Percentiles rank a stretch among this genome's conserved stretches.
Evolutionary conservation across 2,113 vertebrate species (phyloP).

Genomic region (Heptranchias perlo): DNA sequence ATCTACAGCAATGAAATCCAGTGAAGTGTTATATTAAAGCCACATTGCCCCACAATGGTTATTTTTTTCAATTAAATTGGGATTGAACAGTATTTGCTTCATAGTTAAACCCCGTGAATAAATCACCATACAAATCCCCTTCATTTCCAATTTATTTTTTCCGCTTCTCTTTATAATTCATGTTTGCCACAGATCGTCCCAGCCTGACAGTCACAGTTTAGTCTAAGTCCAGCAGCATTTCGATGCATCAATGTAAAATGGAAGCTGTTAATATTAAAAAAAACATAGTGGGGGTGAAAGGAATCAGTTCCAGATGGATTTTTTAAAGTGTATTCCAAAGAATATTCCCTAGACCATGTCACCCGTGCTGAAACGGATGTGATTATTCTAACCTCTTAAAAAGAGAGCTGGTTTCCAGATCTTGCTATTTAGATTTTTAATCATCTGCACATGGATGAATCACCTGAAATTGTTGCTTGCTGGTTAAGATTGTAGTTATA

Average conservation of each 20-base stretch:
- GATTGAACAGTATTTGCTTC: constrained; percentile 18
- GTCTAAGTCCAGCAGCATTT: not conserved
- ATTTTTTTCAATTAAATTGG: constrained; percentile 29
- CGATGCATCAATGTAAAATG: not conserved
- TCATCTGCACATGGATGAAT: not conserved
- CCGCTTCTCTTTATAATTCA: not conserved
- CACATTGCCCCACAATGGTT: constrained; percentile 16
- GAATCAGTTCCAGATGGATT: not conserved
- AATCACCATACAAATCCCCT: constrained; percentile 22
- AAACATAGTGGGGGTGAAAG: not conserved
- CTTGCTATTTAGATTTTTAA: not conserved
- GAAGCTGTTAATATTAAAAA: not conserved
- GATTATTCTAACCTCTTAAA: not conserved
- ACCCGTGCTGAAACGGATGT: not conserved
- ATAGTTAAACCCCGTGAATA: constrained; percentile 3
- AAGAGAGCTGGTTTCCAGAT: not conserved
- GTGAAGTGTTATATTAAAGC: constrained; percentile 32
- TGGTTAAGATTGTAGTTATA: not conserved
- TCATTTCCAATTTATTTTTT: not conserved
- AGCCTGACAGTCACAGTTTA: not conserved
- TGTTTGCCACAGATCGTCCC: not conserved
- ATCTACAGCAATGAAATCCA: not conserved
- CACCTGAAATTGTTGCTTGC: not conserved
- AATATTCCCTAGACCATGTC: not conserved
- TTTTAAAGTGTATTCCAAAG: not conserved